Evolutionary conservation across 1,140 invertebrate genomes (phyloP), one percentile per base, ranked within the genome.

Genomic region (Tetramorium alpestre): DNA sequence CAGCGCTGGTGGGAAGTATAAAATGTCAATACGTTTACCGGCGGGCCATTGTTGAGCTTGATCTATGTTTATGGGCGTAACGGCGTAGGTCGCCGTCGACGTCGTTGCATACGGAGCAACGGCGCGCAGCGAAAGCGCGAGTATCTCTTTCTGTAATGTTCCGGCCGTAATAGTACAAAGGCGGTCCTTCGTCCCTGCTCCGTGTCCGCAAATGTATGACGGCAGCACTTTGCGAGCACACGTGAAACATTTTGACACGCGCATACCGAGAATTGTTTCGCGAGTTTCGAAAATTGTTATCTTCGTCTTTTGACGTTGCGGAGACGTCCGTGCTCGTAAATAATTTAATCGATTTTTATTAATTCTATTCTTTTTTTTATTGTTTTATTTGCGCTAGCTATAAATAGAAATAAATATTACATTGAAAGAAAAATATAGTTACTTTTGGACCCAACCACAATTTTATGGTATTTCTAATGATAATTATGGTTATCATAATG

Each of bases 11-110:
- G 87, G 87, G 72, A 90, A 90, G 88, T 91, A 93, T 91, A 93
- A 92, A 94, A 91, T 92, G 92, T 93, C 93, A 93, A 94, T 94
- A 94, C 93, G 90, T 89, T 93, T 92, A 91, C 93, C 93, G 89
- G 87, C 76, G 33, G 70, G 70, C 90, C 82, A 94, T 94, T 94
- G 93, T 94, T 87, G 89, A 70, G 75, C 90, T 90, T 93, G 93
- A 94, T 93, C 88, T 93, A 94, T 90, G 91, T 90, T 92, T 89
- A 93, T 91, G 90, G 88, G 70, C 89, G 88, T 88, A 80, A 88
- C 87, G 72, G 65, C 58, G 56, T 72, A 72, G 85, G 41, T 76
- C 56, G 85, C 25, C 58, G 44, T 67, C 38, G 80, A 28, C 70
- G 49, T 73, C 54, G 87, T 65, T 86, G 86, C 82, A 75, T 80